These are phyloP conservation scores for Hirtodrosophila trivittata DNA, from an alignment of 2,888 invertebrate species.

Conservation along the genomic window DNA sequence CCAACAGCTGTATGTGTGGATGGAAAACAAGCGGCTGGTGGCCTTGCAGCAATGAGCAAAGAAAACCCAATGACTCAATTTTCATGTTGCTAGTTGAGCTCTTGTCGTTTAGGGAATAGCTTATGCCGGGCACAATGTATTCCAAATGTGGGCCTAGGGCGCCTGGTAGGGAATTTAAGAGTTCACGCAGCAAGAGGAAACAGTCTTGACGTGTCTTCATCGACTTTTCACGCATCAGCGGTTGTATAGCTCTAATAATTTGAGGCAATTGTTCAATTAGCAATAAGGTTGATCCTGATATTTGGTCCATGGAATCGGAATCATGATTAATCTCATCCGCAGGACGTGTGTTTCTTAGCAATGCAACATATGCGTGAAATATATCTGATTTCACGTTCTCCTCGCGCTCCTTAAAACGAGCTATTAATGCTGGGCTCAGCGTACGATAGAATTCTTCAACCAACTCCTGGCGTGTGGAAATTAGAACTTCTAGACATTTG, in stretches of 20 bases:
- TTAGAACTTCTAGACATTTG: slow-evolving; percentile 98
- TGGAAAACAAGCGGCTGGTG: slow-evolving; percentile 88
- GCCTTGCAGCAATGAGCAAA: slow-evolving; percentile 84
- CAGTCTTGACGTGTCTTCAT: slow-evolving; percentile 95
- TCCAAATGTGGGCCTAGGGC: slow-evolving; percentile 93
- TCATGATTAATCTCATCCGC: slow-evolving; percentile 87
- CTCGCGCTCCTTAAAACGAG: slow-evolving; percentile 98
- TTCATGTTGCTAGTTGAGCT: slow-evolving; percentile 98
- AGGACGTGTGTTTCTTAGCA: slow-evolving; percentile 94
- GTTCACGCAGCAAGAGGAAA: slow-evolving; percentile 94
- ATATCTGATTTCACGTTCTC: slow-evolving; percentile 99
- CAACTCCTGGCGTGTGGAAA: slow-evolving; percentile 95
- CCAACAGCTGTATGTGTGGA: slow-evolving; percentile 90
- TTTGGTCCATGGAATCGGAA: slow-evolving; percentile 89
- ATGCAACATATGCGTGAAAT: slow-evolving; percentile 96
- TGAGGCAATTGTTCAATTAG: slow-evolving; percentile 87
- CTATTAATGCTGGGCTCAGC: slow-evolving; percentile 95
- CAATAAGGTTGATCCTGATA: slow-evolving; percentile 88
- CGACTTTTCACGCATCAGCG: slow-evolving; percentile 93
- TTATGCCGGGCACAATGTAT: slow-evolving; percentile 93
- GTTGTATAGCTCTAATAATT: slow-evolving; percentile 95
- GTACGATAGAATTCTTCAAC: slow-evolving; percentile 93
- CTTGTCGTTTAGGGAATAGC: slow-evolving; percentile 94
- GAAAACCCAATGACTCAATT: slow-evolving; percentile 97
- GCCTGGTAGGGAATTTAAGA: slow-evolving; percentile 94